A percentile compares a stretch with the other conserved stretches of the same genome.
Conservation (phyloP, 2,888 invertebrate species). For the Julus scanicus region DNA sequence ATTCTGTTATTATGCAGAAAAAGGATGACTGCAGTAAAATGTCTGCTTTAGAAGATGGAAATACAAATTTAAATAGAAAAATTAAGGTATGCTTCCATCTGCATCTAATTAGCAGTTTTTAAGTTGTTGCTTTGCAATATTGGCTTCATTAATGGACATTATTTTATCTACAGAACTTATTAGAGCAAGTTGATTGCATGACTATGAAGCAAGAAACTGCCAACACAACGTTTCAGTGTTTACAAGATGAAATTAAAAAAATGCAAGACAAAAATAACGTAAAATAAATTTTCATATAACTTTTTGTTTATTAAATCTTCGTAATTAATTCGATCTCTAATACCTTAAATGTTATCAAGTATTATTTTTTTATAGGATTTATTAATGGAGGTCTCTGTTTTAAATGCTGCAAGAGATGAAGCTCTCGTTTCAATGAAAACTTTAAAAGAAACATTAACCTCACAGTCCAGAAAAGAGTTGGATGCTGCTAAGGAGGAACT, state of each 20-base stretch:
- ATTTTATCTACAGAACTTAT: conserved; percentile 61
- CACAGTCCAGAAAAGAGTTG: neutral
- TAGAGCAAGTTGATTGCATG: conserved; percentile 66
- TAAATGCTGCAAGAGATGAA: conserved; percentile 46
- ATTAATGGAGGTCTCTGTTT: neutral
- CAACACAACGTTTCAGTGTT: conserved; percentile 63
- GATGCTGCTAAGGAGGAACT: neutral
- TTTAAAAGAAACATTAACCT: neutral
- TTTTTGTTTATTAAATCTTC: neutral
- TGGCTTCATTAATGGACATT: neutral
- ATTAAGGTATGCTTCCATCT: neutral
- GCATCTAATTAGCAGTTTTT: neutral
- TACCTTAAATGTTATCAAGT: neutral
- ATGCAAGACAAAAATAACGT: conserved; percentile 62
- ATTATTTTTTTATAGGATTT: conserved; percentile 22
- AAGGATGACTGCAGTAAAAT: neutral
- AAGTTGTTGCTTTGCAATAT: no score
- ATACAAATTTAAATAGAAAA: neutral
- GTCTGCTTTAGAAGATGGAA: neutral
- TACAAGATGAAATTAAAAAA: conserved; percentile 63
- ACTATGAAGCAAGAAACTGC: conserved; percentile 65
- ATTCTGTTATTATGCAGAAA: neutral
- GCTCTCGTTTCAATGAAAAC: conserved; percentile 26
- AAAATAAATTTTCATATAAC: neutral
- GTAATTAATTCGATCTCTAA: neutral